Base-by-base conservation (phyloP, 2,113 vertebrate genomes). In the Telmatochromis bifrenatus region DNA sequence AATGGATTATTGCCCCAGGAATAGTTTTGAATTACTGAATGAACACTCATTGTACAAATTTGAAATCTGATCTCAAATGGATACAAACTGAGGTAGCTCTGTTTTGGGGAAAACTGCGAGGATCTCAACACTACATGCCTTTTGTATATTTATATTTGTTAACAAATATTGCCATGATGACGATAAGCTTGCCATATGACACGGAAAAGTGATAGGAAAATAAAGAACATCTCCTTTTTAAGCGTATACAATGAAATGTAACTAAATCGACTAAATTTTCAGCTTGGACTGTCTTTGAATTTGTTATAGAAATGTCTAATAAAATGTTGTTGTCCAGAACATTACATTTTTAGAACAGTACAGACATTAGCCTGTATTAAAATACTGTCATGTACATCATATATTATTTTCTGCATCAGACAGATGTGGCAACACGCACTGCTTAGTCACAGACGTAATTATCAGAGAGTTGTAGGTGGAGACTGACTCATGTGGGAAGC, bases 401-500 rank as follows among this genome's bases (percentile, higher is more conserved):
- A 77, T 77, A 31, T 51, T n/a, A 33, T 77, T 77, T 77, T 77
- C 26, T n/a, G 26, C 45, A n/a, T 51, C 10, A 33, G 45, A 51
- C 45, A n/a, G 37, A 31, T 62, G 23, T 70, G 83, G 51, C 28
- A 12, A 19, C 84, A 70, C 7, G 68, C 84, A 45, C n/a, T n/a
- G 68, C 47, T 88, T 79, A 56, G 62, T 80, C 81, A 42, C 85
- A 84, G 58, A 89, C 13, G 84, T 83, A 84, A 87, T 89, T 79
- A 81, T 82, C 15, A 33, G 51, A 2, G 60, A 33, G 33, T 47
- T 79, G 84, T 86, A 49, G 49, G 87, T 77, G 79, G 80, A 28
- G 9, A 47, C 81, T 91, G 93, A 93, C 86, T 92, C 87, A 85
- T 60, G 60, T 17, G 62, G 70, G 81, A 60, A 81, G 45, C 87